A percentile compares a stretch with the other conserved stretches of the same genome.
These are phyloP conservation scores for Caenorhabditis japonica DNA, from an alignment of 2,888 invertebrate genomes.

Conservation along the genomic window DNA sequence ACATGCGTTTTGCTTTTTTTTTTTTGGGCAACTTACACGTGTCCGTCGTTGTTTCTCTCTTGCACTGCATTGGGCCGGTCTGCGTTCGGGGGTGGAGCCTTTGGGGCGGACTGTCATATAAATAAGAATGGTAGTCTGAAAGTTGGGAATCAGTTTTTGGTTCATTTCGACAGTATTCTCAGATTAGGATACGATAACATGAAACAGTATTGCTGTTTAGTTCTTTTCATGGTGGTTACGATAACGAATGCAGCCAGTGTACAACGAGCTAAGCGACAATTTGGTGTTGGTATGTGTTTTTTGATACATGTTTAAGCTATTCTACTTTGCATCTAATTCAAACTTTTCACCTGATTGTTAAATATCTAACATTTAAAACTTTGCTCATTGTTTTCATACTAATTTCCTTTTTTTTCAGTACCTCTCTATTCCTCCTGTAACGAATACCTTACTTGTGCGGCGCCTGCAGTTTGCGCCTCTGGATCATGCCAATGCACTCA, in stretches of 20 bases:
- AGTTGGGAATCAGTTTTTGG: slow-evolving; percentile 18
- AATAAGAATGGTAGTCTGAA: slow-evolving; percentile 23
- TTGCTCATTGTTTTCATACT: not conserved
- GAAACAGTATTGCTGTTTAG: slow-evolving; percentile 48
- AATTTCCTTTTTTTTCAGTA: slow-evolving; percentile 34
- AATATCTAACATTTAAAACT: no score
- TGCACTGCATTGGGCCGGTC: slow-evolving; percentile 27
- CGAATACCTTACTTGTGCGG: slow-evolving; percentile 56
- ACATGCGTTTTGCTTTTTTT: slow-evolving; percentile 41
- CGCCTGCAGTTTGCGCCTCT: slow-evolving; percentile 57
- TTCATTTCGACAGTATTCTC: slow-evolving; percentile 34
- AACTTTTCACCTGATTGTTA: no score
- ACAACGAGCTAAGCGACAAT: slow-evolving; percentile 43
- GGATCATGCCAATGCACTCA: slow-evolving; percentile 52
- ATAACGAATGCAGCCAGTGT: slow-evolving; percentile 30
- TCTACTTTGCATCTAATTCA: not conserved
- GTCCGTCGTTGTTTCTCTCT: slow-evolving; percentile 12
- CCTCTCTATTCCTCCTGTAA: slow-evolving; percentile 61
- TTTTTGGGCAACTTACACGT: slow-evolving; percentile 51
- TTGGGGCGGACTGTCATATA: slow-evolving; percentile 41
- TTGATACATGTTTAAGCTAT: not conserved
- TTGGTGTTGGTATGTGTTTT: slow-evolving; percentile 42
- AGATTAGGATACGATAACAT: slow-evolving; percentile 42
- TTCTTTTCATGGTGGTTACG: slow-evolving; percentile 25
- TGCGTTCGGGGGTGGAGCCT: slow-evolving; percentile 46